Evolutionary conservation across 1,140 invertebrate genomes (phyloP), one percentile per base, ranked within the genome.

Genomic region (Caenorhabditis remanei): DNA sequence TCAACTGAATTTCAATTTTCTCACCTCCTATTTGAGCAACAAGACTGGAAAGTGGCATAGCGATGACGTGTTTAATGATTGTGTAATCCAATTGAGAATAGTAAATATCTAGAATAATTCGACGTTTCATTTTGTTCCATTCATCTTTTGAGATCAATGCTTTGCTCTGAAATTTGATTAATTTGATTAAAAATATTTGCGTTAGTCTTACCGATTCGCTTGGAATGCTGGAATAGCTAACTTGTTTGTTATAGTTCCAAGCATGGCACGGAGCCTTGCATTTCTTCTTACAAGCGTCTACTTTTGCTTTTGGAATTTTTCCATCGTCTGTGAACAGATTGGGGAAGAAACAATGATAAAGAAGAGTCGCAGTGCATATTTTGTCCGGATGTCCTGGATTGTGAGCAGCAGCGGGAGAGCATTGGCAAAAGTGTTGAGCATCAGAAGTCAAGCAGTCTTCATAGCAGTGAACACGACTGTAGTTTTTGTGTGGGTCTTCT

Each of bases 21-120:
- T 83, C 19, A 91, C 90, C 90, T 84, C 90, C 90, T 41, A 91
- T 84, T 83, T 91, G 90, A 83, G 90, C 90, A 53, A 91, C 87
- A 83, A 91, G 88, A 21, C 86, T 88, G 46, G 75, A 82, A 8
- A 89, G 88, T 21, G 90, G 90, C 90, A 91, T 91, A 13, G 91
- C 87, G 9, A 89, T 43, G 32, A 89, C 85, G 79, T 90, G 89
- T 83, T 90, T 90, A 85, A 91, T 91, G 19, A 90, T 82, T 19
- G 90, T 91, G 71, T 90, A 90, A 40, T 91, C 90, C 21, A 91
- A 79, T 58, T 67, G 83, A 40, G 89, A 88, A 83, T 91, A 91
- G 61, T 79, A 87, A 21, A 87, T 87, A 41, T 86, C 50, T 32
- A 86, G 61, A 53, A 50, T 65, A 58, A 56, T 79, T 46, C 43